Evolutionary conservation across 1,140 invertebrate species (phyloP), one percentile per base, ranked within the genome.

Genomic region (Belonocnema kinseyi): DNA sequence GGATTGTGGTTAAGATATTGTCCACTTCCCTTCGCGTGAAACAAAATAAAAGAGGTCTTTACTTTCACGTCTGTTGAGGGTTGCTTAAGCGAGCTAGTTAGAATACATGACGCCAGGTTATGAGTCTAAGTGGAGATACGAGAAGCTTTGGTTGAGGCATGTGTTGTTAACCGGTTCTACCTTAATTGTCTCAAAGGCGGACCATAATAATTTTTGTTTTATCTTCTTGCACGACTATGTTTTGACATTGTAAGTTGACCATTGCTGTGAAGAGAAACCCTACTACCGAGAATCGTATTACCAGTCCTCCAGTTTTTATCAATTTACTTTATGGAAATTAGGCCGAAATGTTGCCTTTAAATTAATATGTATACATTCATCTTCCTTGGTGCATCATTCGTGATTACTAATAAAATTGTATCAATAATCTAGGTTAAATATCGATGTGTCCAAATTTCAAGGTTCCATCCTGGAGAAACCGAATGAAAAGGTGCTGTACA

Each of bases 121-220:
- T 84, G 85, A 86, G 80, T 74, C 76, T 81, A 81, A 80, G 82
- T 75, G 77, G 81, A 86, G 80, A 82, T 85, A 85, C 82, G 82
- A 86, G 79, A 78, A 82, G 80, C 82, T 87, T 86, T 83, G 79
- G 74, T 85, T 87, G 87, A 87, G 87, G 87, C 86, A 87, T 85
- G 83, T 84, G 85, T 88, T 87, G 81, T 84, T 86, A 88, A 88
- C 87, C 87, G 84, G 85, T 88, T 87, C 82, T 82, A 85, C 83
- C 85, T 88, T 88, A 88, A 88, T 88, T 87, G 86, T 86, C 85
- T 87, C 82, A 88, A 87, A 88, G 83, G 77, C 74, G 66, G 75
- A 85, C 80, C 73, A 84, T 85, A 85, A 87, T 86, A 86, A 86
- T 87, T 87, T 84, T 84, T 79, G 70, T 78, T 84, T 87, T 86